Evolutionary conservation across 2,113 vertebrate species (phyloP), one percentile per base, ranked within the genome.

Genomic region (Cranoglanis bouderius): DNA sequence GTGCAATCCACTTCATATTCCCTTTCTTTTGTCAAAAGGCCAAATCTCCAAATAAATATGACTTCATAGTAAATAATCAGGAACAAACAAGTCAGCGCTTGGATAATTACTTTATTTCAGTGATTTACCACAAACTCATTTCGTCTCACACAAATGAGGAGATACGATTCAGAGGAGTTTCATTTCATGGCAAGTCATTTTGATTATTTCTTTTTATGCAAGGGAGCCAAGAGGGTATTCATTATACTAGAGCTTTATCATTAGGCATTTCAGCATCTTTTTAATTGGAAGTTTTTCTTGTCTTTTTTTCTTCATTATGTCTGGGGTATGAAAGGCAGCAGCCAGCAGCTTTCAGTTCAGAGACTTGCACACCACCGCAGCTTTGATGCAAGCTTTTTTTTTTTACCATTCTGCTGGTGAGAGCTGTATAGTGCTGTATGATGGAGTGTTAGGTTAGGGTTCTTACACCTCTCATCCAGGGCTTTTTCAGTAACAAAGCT

Each of bases 361-460:
- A 61, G 61, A 82, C 86, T n/a, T 82, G 13, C 61, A 80, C 77
- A 53, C n/a, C 7, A 35, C 43, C 16, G 19, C n/a, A 77, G 53
- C 70, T 49, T 49, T 75, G 87, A 88, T 88, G 81, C 75, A 88
- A 88, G 70, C 38, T 21, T 43, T 35, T 59, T 88, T 63, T 40
- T 59, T 88, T 63, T 40, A 49, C 82, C 70, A 63, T 55, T 63
- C 55, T 43, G 82, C 51, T 63, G 43, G 87, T 63, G 82, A 84
- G 70, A 88, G 55, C 55, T 63, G 24, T 77, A 77, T 46, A 75
- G 29, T 61, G 82, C 63, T 77, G n/a, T 77, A 63, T 57, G 82
- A 84, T 83, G 63, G 78, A 14, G 61, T 35, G 49, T 13, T 53
- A 53, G 51, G 13, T 13, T 53, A 53, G 51, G 13, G 40, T 77